A percentile compares a stretch with the other conserved stretches of the same genome.
Evolutionary conservation across 2,888 invertebrate species (phyloP).

Genomic region (Terebella lapidaria): DNA sequence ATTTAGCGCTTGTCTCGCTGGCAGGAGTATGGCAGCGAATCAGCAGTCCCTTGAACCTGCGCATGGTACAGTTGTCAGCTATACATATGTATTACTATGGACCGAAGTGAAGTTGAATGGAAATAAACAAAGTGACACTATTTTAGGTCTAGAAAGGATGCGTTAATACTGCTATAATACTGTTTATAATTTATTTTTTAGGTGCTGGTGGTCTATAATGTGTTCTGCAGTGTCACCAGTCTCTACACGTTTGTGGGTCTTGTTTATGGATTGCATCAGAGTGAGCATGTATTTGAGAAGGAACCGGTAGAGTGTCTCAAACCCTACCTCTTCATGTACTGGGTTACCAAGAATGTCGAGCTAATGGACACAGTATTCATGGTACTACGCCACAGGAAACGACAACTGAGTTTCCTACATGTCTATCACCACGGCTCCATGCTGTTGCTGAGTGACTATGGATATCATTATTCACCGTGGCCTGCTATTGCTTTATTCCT

Average conservation of each 20-base stretch:
- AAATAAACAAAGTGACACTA: too few species aligned
- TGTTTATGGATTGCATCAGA: constrained; percentile 26
- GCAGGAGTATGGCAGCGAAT: constrained; percentile 36
- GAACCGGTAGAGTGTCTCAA: constrained; percentile 24
- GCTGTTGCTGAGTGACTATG: constrained; percentile 43
- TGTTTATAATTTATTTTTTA: too few species aligned
- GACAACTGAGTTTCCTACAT: constrained; percentile 49
- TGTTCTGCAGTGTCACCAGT: constrained; percentile 38
- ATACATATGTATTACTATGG: too few species aligned
- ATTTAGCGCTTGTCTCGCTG: constrained; percentile 33
- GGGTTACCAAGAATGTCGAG: constrained; percentile 42
- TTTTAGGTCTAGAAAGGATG: too few species aligned
- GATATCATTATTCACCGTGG: constrained; percentile 37
- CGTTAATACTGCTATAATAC: too few species aligned
- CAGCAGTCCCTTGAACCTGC: constrained; percentile 33
- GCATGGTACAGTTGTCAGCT: too few species aligned
- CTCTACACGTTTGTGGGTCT: constrained; percentile 34
- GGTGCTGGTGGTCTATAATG: constrained; percentile 46
- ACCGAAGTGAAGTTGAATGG: too few species aligned
- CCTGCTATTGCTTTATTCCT: constrained; percentile 40
- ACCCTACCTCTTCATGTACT: constrained; percentile 37
- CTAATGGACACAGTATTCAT: constrained; percentile 51
- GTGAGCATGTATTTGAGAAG: constrained; percentile 35
- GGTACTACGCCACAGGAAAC: constrained; percentile 42
- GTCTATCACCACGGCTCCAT: constrained; percentile 50